Percentiles rank a stretch among this genome's conserved stretches.
Conservation (phyloP, 2,888 invertebrate species). For the Limnephilus marmoratus region DNA sequence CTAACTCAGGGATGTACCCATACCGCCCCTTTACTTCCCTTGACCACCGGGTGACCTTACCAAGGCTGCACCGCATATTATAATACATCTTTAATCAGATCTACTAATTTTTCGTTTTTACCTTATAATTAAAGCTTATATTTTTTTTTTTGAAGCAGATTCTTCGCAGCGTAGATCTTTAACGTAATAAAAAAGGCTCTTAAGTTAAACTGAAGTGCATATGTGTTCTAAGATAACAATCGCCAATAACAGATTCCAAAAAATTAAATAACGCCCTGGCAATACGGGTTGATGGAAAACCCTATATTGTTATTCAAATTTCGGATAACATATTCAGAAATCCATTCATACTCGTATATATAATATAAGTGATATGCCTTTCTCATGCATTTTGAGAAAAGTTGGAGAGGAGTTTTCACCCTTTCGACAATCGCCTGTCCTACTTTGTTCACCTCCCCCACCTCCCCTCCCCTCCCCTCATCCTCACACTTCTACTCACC, state of each 20-base stretch:
- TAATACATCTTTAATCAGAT: too few species aligned
- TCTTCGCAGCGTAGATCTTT: not conserved
- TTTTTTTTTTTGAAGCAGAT: not conserved
- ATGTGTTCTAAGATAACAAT: not conserved
- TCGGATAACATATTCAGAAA: not conserved
- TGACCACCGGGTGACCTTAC: too few species aligned
- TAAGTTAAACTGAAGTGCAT: not conserved
- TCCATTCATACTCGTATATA: not conserved
- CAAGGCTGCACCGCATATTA: too few species aligned
- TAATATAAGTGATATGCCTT: not conserved
- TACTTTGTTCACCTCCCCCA: slow-evolving; percentile 26
- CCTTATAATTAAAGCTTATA: too few species aligned
- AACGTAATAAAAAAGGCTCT: not conserved
- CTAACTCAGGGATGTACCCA: too few species aligned
- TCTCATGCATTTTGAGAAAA: not conserved
- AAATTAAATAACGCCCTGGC: not conserved
- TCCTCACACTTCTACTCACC: not conserved
- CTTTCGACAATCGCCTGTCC: slow-evolving; percentile 48
- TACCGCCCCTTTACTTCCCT: too few species aligned
- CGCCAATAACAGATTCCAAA: not conserved
- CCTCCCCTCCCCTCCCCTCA: not conserved
- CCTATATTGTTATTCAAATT: not conserved
- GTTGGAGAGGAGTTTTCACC: slow-evolving; percentile 2
- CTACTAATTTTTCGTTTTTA: not conserved
- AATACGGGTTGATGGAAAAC: not conserved